phyloP scores from a whole-genome alignment of 2,113 vertebrate genomes.

The Ploceus nigricollis region DNA sequence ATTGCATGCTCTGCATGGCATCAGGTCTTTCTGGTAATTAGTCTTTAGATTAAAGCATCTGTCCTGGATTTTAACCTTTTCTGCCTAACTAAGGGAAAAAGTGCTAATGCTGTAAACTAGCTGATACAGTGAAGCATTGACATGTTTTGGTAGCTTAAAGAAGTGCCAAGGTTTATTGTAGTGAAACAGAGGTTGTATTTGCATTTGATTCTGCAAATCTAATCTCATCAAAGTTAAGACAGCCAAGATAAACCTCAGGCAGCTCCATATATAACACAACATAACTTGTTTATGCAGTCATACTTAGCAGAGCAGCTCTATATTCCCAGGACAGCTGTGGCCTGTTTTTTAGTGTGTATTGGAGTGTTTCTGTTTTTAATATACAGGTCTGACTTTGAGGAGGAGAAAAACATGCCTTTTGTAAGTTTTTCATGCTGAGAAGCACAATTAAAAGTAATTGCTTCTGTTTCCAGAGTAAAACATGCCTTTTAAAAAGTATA shows the following conservation, averaged over 20 bases:
- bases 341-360: neutral
- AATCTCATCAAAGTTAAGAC: conserved; percentile 23
- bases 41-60: neutral
- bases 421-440: conserved; percentile 20
- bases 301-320: neutral
- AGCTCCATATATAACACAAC: neutral
- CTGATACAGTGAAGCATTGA: neutral
- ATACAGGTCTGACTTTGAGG: conserved; percentile 6
- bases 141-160: neutral
- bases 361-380: conserved; percentile 1
- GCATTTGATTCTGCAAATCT: conserved; percentile 6
- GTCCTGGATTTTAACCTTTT: neutral
- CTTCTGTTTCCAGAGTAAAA: conserved; percentile 30
- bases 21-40: neutral
- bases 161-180: neutral
- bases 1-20: accelerated
- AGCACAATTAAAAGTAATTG: conserved; percentile 60
- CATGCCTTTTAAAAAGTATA: neutral
- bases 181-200: neutral
- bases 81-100: neutral
- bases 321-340: neutral
- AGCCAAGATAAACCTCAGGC: conserved; percentile 7
- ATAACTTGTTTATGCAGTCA: neutral
- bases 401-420: neutral
- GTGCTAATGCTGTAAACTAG: neutral